Conservation (phyloP, 2,113 vertebrate genomes). For the Planiliza haematocheilus region DNA sequence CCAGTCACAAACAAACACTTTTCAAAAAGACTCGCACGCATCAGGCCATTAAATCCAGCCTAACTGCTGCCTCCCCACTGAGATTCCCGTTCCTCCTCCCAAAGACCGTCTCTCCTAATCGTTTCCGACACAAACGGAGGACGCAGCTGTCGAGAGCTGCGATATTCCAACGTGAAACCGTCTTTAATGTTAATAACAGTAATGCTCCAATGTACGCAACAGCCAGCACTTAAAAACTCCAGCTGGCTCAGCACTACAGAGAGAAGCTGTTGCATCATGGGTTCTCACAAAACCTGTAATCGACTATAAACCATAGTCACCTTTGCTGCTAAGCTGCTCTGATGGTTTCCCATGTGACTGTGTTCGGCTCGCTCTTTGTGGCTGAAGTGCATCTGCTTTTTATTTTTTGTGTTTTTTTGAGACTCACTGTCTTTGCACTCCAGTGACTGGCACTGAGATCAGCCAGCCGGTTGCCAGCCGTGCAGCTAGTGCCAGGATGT, state of each 20-base stretch:
- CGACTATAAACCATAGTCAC: conserved; percentile 14
- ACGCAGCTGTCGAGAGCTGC: conserved; percentile 65
- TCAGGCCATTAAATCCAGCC: conserved; percentile 23
- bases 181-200: conserved; percentile 57
- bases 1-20: conserved; percentile 18
- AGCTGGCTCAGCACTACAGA: conserved; percentile 67
- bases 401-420: conserved; percentile 18
- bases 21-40: background rate
- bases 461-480: conserved; percentile 26
- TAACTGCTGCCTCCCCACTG: conserved; percentile 12
- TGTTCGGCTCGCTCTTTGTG: conserved; percentile 44
- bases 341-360: conserved; percentile 49
- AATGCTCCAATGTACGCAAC: conserved; percentile 53
- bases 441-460: conserved; percentile 46
- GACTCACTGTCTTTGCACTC: conserved; percentile 31
- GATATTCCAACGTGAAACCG: conserved; percentile 27
- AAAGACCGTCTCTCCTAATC: conserved; percentile 13
- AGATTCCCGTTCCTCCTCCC: conserved; percentile 21
- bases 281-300: conserved; percentile 42
- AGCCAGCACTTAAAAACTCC: conserved; percentile 42
- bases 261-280: conserved; percentile 49
- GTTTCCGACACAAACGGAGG: conserved; percentile 5
- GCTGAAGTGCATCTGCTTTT: conserved; percentile 37
- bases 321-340: conserved; percentile 20
- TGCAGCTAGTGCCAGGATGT: conserved; percentile 42